phyloP scores from a whole-genome alignment of 2,888 invertebrate genomes.

The Cephalotes varians region DNA sequence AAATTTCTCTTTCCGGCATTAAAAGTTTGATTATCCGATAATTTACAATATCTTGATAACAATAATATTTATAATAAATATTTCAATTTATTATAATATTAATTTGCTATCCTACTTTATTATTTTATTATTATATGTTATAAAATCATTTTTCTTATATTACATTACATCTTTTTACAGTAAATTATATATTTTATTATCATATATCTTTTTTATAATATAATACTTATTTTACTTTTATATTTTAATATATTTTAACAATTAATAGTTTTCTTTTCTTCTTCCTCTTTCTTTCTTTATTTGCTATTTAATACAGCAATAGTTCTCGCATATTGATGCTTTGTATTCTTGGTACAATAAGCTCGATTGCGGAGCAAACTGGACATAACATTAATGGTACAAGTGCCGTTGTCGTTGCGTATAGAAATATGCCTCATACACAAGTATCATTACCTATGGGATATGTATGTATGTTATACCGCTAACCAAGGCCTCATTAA shows the following conservation, averaged over 20 bases:
- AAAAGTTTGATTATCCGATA: neutral
- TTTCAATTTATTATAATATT: neutral
- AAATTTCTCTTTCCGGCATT: neutral
- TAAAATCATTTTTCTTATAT: neutral
- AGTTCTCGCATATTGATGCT: constrained; percentile 42
- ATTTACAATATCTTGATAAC: neutral
- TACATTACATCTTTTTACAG: neutral
- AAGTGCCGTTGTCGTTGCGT: constrained; percentile 27
- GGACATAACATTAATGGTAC: constrained; percentile 64
- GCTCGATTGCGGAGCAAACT: constrained; percentile 68
- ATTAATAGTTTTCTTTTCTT: neutral
- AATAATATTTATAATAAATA: too few species aligned
- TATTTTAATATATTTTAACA: constrained; percentile 3
- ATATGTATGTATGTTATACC: constrained; percentile 37
- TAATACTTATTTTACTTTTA: neutral
- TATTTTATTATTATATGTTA: neutral
- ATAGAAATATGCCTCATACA: neutral
- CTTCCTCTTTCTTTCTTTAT: neutral
- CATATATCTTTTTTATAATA: neutral
- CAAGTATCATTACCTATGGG: constrained; percentile 13
- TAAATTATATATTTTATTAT: constrained; percentile 6
- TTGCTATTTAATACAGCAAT: constrained; percentile 3
- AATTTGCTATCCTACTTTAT: neutral
- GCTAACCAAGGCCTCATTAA: constrained; percentile 52
- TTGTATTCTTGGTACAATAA: constrained; percentile 68